These are phyloP conservation scores for Lampropteryx suffumata DNA, from an alignment of 2,888 invertebrate genomes.

Conservation along the genomic window DNA sequence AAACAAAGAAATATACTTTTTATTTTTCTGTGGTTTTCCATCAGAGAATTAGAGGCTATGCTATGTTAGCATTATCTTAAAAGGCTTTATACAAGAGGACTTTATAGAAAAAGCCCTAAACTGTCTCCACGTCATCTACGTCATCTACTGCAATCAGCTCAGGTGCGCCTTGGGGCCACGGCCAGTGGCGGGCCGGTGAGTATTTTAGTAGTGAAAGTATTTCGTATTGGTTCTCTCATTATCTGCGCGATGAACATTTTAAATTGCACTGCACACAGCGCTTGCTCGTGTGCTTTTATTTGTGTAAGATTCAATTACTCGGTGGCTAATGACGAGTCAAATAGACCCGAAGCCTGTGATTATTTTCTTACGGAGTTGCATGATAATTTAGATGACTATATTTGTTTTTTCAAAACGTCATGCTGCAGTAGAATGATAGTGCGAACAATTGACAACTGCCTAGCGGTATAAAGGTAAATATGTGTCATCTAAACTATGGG, in stretches of 20 bases:
- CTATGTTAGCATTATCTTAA: too few relatives aligned
- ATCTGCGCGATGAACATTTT: slow-evolving; percentile 72
- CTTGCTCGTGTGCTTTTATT: slow-evolving; percentile 70
- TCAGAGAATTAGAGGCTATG: slow-evolving; percentile 75
- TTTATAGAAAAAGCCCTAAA: too few relatives aligned
- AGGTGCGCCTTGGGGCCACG: too few relatives aligned
- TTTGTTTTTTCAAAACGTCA: too few relatives aligned
- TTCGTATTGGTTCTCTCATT: slow-evolving; percentile 69
- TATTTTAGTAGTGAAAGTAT: slow-evolving; percentile 71
- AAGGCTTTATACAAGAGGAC: too few relatives aligned
- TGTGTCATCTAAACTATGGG: too few relatives aligned
- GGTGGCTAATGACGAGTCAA: slow-evolving; percentile 58
- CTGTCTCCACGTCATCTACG: too few relatives aligned
- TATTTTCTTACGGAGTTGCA: slow-evolving; percentile 1
- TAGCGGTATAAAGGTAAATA: too few relatives aligned
- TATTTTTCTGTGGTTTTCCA: slow-evolving; percentile 70
- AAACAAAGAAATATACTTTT: slow-evolving; percentile 50
- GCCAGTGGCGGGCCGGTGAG: slow-evolving; percentile 12
- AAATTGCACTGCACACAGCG: slow-evolving; percentile 69
- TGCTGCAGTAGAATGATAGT: neutral
- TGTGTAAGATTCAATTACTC: slow-evolving; percentile 72
- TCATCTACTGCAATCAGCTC: too few relatives aligned
- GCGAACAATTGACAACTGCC: too few relatives aligned
- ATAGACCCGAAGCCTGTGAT: slow-evolving; percentile 13
- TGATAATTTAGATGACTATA: neutral